Percentiles rank a stretch among this genome's conserved stretches.
Conservation (phyloP, 2,113 vertebrate genomes). For the Oceanites oceanicus region DNA sequence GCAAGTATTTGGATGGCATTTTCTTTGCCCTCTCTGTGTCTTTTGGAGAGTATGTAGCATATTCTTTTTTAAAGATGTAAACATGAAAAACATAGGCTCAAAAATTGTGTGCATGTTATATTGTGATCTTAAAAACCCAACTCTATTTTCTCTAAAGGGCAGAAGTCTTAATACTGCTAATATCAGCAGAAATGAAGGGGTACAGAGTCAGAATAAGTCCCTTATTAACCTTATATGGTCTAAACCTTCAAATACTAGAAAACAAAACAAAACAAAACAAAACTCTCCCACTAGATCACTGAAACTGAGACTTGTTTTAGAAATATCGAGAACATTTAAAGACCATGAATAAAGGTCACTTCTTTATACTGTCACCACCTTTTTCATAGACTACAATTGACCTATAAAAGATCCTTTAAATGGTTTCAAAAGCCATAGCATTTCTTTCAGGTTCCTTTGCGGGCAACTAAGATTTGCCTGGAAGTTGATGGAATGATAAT, state of each 20-base stretch:
- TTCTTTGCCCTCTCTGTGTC: neutral
- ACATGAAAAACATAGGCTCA: neutral
- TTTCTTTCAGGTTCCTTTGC: constrained; percentile 14
- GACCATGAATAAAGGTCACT: constrained; percentile 52
- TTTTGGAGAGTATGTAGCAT: neutral
- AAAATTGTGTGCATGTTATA: neutral
- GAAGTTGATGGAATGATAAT: constrained; percentile 39
- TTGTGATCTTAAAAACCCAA: neutral
- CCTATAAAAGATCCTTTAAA: constrained; percentile 56
- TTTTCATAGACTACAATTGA: constrained; percentile 32
- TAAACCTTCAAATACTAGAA: constrained; percentile 51
- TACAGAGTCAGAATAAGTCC: constrained; percentile 26
- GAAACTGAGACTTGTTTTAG: constrained; percentile 22
- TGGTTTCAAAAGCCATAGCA: constrained; percentile 19
- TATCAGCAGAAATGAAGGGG: constrained; percentile 38
- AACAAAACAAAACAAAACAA: neutral
- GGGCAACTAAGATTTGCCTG: constrained; percentile 46
- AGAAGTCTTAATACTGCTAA: neutral
- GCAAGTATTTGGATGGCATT: neutral
- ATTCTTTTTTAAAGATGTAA: neutral
- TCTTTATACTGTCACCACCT: constrained; percentile 20
- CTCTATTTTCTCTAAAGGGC: neutral
- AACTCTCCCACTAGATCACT: neutral
- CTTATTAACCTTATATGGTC: constrained; percentile 27
- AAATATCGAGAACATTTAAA: constrained; percentile 55